Evolutionary conservation across 2,888 invertebrate genomes (phyloP), one percentile per base, ranked within the genome.

Genomic region (Pachycephus smyrnensis): DNA sequence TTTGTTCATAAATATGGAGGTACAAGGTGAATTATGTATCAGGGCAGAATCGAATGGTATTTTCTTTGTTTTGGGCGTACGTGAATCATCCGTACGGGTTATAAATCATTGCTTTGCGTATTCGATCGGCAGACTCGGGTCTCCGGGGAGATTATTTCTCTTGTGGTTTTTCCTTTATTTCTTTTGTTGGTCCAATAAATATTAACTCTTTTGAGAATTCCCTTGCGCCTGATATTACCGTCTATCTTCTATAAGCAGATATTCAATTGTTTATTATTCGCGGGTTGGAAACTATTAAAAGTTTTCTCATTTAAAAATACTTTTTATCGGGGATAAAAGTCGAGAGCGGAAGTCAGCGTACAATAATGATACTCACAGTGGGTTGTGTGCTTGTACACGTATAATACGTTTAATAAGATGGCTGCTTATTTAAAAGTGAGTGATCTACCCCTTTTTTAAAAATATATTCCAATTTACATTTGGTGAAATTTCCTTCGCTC

Each of bases 301-400:
- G 81, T 86, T 85, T 83, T 82, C 75, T 78, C 76, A 80, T 85
- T 84, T 79, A 76, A 80, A 80, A 75, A 78, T 40, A 40, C 15
- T 23, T 40, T 40, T 23, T 40, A 40, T 40, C 40, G 9, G 40
- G 23, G 23, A 40, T 23, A 40, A 40, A 23, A 2, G 6, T 15
- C 4, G 4, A 40, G 40, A 23, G 6, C 40, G 40, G 40, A 40
- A 23, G 9, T 40, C 40, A 23, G 23, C 0, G 40, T 40, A 4
- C 23, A 40, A 40, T 40, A 2, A 23, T 15, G 2, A 40, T 40
- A 6, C 15, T 15, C 40, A 6, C 6, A 15, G 15, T 40, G 40
- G 12, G 15, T 1, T 6, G 23, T 4, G 4, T 40, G 6, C 37
- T 4, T 12, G 4, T 15, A 0, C 12, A 37, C 6, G 40, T 40